A percentile compares a stretch with the other conserved stretches of the same genome.
Evolutionary conservation across 2,797 vertebrate genomes (phyloP).

Genomic region (Hydrophis major): DNA sequence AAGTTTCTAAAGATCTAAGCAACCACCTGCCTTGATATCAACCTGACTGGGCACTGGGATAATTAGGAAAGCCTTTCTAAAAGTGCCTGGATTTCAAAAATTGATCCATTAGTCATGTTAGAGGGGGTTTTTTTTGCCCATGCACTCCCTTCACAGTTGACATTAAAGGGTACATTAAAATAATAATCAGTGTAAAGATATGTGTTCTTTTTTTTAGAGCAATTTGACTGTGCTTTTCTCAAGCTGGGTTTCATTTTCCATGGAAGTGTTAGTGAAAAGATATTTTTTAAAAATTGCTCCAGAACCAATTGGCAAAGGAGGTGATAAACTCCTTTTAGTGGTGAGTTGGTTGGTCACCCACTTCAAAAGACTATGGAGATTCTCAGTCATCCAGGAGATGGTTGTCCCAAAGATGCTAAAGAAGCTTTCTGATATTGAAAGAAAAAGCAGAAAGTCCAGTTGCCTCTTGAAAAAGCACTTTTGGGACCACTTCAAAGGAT

Average conservation of each 20-base stretch:
- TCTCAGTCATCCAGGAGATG: too few species aligned
- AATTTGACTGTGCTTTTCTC: neutral
- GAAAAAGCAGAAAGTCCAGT: too few species aligned
- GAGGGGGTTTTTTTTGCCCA: neutral
- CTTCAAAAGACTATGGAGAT: neutral
- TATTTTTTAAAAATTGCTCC: neutral
- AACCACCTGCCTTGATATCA: neutral
- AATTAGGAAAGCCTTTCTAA: neutral
- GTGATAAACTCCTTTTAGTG: neutral
- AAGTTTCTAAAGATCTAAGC: neutral
- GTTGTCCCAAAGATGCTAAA: too few species aligned
- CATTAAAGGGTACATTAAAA: neutral
- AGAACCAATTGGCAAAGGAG: neutral
- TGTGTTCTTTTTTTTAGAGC: neutral
- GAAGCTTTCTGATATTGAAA: too few species aligned
- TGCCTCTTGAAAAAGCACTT: neutral
- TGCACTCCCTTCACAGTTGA: neutral
- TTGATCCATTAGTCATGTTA: neutral
- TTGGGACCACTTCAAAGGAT: neutral
- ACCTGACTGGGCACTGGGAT: neutral
- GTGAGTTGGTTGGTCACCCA: neutral
- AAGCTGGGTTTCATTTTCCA: neutral
- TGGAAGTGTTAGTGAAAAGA: neutral
- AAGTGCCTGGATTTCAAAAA: neutral
- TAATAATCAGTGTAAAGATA: neutral